Percentiles rank a stretch among this genome's conserved stretches.
phyloP scores from a whole-genome alignment of 1,140 invertebrate genomes.

The Drosophila elegans region DNA sequence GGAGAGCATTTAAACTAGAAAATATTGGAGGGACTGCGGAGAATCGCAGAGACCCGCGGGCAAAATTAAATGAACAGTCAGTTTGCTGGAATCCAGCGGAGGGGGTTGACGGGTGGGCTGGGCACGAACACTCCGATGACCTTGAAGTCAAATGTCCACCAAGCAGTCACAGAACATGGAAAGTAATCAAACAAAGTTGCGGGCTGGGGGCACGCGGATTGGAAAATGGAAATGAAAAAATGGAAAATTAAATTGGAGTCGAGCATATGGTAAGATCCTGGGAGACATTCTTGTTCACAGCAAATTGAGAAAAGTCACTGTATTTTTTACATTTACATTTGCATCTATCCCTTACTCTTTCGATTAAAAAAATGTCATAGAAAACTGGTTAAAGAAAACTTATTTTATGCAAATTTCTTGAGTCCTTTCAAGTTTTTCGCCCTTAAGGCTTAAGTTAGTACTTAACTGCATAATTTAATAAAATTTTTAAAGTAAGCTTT shows the following conservation, averaged over 20 bases:
- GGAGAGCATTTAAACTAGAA: constrained; percentile 40
- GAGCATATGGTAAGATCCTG: constrained; percentile 9
- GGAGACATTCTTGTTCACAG: neutral
- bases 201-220: neutral
- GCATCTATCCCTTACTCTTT: too few relatives aligned
- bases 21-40: constrained; percentile 33
- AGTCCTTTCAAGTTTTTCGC: too few relatives aligned
- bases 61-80: constrained; percentile 43
- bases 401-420: too few relatives aligned
- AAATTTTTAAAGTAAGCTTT: too few relatives aligned
- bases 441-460: too few relatives aligned
- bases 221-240: constrained; percentile 9
- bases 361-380: too few relatives aligned
- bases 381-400: too few relatives aligned
- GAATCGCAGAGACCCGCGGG: constrained; percentile 26
- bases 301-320: neutral
- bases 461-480: too few relatives aligned
- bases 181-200: constrained; percentile 42
- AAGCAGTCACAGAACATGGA: constrained; percentile 39
- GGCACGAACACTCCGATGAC: constrained; percentile 54
- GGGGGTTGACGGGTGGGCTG: neutral
- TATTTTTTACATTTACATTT: too few relatives aligned
- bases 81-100: neutral
- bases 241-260: constrained; percentile 16
- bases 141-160: constrained; percentile 59